Conservation (phyloP, 2,888 invertebrate genomes). For the Subacronicta megacephala region DNA sequence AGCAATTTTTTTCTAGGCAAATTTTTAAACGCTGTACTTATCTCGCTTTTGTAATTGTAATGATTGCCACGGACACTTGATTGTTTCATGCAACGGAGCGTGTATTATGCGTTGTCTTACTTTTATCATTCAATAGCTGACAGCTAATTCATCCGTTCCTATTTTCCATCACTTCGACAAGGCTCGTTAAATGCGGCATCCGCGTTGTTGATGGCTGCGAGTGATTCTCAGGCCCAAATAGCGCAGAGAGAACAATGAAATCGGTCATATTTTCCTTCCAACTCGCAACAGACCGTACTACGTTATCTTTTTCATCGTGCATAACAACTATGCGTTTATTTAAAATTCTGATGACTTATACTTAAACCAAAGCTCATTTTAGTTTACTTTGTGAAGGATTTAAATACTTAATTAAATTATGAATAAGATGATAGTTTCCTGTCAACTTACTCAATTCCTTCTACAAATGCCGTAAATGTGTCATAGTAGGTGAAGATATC, state of each 20-base stretch:
- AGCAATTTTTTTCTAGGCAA: not conserved
- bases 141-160: conserved; percentile 85
- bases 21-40: conserved; percentile 29
- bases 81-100: conserved; percentile 74
- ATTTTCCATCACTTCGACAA: conserved; percentile 88
- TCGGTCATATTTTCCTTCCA: conserved; percentile 88
- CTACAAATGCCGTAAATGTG: too few relatives aligned
- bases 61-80: conserved; percentile 71
- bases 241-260: conserved; percentile 86
- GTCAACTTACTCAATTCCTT: too few relatives aligned
- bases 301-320: conserved; percentile 84
- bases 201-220: conserved; percentile 86
- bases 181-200: conserved; percentile 88
- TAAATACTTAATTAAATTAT: conserved; percentile 51
- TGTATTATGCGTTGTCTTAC: conserved; percentile 71
- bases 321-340: conserved; percentile 84
- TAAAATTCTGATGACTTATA: conserved; percentile 79
- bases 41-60: conserved; percentile 44
- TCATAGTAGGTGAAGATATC: not conserved
- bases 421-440: not conserved
- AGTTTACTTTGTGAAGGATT: conserved; percentile 77
- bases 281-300: conserved; percentile 84
- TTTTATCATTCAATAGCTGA: conserved; percentile 83
- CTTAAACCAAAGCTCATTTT: conserved; percentile 83
- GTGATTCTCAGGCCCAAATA: conserved; percentile 87